Conservation (phyloP, 2,888 invertebrate species). For the Nomada lathburiana region DNA sequence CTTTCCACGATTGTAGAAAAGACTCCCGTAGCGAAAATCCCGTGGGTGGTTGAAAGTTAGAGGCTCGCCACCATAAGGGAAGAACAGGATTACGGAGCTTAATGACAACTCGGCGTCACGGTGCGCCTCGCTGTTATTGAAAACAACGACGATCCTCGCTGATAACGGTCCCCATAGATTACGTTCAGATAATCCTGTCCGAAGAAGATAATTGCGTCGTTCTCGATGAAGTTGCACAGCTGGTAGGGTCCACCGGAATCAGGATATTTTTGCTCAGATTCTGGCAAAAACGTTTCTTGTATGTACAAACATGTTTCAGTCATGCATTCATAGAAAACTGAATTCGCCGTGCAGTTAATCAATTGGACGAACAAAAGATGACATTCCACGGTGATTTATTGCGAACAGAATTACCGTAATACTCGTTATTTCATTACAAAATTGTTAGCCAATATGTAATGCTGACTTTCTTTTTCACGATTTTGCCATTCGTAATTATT, state of each 20-base stretch:
- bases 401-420: not conserved
- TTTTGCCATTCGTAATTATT: no score
- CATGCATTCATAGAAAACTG: no score
- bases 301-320: no score
- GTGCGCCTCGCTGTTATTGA: constrained; percentile 54
- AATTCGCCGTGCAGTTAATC: not conserved
- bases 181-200: constrained; percentile 48
- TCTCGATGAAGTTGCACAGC: constrained; percentile 43
- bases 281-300: constrained; percentile 11
- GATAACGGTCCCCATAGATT: constrained; percentile 64
- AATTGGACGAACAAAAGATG: constrained; percentile 23
- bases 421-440: no score
- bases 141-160: constrained; percentile 50
- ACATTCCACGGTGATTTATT: constrained; percentile 14
- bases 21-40: not conserved
- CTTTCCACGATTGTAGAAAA: not conserved
- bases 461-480: no score
- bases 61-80: not conserved
- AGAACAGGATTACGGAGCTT: constrained; percentile 42
- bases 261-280: constrained; percentile 22
- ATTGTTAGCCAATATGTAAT: no score
- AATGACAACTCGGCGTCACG: constrained; percentile 45
- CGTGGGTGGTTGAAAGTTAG: constrained; percentile 23
- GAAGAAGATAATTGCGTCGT: constrained; percentile 34
- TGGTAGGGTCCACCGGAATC: constrained; percentile 43